A percentile compares a stretch with the other conserved stretches of the same genome.
Evolutionary conservation across 2,113 vertebrate species (phyloP).

Genomic region (Stigmatopora nigra): DNA sequence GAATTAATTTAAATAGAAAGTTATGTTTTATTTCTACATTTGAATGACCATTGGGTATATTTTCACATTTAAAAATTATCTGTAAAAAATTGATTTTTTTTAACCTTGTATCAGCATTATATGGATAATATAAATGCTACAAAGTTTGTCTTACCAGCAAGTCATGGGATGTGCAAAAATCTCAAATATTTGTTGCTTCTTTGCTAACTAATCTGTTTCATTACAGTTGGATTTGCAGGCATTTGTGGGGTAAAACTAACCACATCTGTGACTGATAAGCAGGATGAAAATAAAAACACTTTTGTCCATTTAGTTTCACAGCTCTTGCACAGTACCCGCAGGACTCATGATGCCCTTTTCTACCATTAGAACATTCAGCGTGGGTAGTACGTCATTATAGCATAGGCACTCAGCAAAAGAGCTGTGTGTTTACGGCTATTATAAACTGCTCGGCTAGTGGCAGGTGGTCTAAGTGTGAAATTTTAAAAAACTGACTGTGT

Average conservation of each 20-base stretch:
- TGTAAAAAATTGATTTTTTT: background rate
- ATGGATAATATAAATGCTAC: background rate
- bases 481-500: background rate
- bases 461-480: background rate
- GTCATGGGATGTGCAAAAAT: conserved; percentile 25
- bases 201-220: conserved; percentile 7
- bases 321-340: background rate
- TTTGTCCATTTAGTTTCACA: background rate
- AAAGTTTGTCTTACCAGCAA: conserved; percentile 12
- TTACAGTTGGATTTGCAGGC: background rate
- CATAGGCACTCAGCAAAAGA: background rate
- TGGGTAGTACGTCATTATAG: background rate
- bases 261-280: background rate
- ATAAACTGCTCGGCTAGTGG: background rate
- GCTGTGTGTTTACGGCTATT: background rate
- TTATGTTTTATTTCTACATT: background rate
- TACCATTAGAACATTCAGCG: background rate
- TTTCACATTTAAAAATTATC: background rate
- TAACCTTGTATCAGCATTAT: background rate
- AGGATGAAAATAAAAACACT: background rate
- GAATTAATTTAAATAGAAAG: background rate
- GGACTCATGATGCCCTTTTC: background rate
- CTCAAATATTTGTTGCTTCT: background rate
- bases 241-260: background rate
- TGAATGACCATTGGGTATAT: background rate